These are phyloP conservation scores for Strigamia maritima DNA, from an alignment of 2,888 invertebrate species.

Conservation along the genomic window DNA sequence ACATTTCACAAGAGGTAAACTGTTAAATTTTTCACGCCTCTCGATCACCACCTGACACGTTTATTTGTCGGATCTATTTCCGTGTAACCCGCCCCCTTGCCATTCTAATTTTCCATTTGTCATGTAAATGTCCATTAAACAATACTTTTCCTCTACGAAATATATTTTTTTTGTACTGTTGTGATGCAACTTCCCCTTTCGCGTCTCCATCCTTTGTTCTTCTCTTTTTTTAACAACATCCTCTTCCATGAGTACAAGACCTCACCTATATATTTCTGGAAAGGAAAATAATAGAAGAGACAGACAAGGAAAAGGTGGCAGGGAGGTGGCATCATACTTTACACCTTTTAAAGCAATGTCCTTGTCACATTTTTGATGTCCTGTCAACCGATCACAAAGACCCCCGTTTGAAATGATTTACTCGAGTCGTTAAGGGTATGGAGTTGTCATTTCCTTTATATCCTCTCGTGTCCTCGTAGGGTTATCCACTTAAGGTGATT, in stretches of 20 bases:
- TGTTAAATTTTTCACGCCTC: not conserved
- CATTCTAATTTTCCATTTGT: not conserved
- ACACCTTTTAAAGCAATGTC: slow-evolving; percentile 3
- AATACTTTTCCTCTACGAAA: not conserved
- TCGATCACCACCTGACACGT: not conserved
- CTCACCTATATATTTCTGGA: not conserved
- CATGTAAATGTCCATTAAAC: not conserved
- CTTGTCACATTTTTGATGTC: not conserved
- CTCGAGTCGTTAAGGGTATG: slow-evolving; percentile 4
- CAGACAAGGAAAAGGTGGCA: not conserved
- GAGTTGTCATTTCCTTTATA: not conserved
- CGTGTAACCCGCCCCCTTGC: not conserved
- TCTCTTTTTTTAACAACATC: not conserved
- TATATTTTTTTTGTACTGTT: not conserved
- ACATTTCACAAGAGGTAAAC: not conserved
- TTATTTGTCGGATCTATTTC: not conserved
- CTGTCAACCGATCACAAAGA: slow-evolving; percentile 4
- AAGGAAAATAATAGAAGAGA: not conserved
- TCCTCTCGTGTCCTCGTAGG: not conserved
- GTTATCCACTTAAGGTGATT: slow-evolving; percentile 4
- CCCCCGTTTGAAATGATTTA: not conserved
- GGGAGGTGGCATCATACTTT: not conserved
- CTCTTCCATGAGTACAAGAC: not conserved
- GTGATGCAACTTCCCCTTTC: not conserved
- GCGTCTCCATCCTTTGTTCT: not conserved